Evolutionary conservation across 2,113 vertebrate genomes (phyloP).

Genomic region (Pontoporia blainvillei): DNA sequence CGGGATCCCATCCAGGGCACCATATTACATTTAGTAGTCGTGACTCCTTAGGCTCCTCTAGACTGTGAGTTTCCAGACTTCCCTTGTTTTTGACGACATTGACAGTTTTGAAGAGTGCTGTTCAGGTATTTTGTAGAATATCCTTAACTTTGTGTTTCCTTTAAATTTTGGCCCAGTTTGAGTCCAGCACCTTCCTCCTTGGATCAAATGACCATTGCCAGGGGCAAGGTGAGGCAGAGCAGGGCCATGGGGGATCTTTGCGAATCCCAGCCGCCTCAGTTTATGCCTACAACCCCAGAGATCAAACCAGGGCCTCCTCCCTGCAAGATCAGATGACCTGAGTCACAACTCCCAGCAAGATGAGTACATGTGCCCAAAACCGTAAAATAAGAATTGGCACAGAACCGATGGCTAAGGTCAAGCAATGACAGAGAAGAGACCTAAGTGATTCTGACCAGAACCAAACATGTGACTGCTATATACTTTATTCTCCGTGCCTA

Average conservation of each 20-base stretch:
- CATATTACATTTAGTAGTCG: neutral
- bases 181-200: neutral
- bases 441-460: neutral
- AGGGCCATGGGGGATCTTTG: neutral
- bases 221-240: neutral
- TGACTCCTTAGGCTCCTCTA: neutral
- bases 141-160: neutral
- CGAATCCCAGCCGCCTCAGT: neutral
- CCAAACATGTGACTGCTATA: too few species aligned
- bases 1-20: neutral
- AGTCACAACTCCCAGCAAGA: neutral
- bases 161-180: neutral
- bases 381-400: neutral
- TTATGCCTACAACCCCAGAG: neutral
- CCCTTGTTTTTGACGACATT: neutral
- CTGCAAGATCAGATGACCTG: neutral
- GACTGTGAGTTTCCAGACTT: too few species aligned
- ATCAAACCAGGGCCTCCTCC: neutral
- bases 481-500: neutral
- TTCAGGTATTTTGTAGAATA: neutral
- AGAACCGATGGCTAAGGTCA: neutral
- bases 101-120: neutral
- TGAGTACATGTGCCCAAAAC: neutral
- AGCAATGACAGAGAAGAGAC: neutral
- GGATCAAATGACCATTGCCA: too few species aligned